Conservation (phyloP, 2,888 invertebrate species). For the Limenitis camilla region DNA sequence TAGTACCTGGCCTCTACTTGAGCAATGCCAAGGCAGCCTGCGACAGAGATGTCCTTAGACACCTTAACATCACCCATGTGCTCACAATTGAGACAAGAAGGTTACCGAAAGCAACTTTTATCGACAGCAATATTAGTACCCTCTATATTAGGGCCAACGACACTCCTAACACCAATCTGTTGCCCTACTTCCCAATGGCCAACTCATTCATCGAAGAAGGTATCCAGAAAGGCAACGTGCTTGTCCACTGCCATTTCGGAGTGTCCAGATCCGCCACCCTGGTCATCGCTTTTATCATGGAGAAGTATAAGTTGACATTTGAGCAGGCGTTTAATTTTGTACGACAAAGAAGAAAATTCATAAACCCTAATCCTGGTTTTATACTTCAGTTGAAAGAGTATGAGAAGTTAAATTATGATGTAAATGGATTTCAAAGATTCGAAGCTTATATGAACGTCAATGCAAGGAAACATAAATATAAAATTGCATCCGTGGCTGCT, state of each 20-base stretch:
- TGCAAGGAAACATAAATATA: constrained; percentile 56
- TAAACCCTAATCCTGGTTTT: constrained; percentile 96
- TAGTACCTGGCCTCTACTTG: constrained; percentile 56
- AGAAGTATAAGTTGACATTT: constrained; percentile 86
- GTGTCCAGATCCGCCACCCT: constrained; percentile 95
- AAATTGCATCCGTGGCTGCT: constrained; percentile 56
- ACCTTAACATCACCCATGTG: constrained; percentile 64
- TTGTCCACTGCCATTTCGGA: constrained; percentile 97
- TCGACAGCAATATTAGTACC: constrained; percentile 50
- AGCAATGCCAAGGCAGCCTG: constrained; percentile 63
- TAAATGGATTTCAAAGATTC: constrained; percentile 48
- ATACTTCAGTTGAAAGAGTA: constrained; percentile 90
- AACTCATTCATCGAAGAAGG: constrained; percentile 72
- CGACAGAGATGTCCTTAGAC: constrained; percentile 46
- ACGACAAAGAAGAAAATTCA: constrained; percentile 88
- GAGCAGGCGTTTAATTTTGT: constrained; percentile 92
- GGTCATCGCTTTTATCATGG: constrained; percentile 96
- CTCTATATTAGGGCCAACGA: constrained; percentile 69
- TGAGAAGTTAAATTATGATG: constrained; percentile 50
- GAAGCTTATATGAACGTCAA: constrained; percentile 59
- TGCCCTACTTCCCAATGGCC: constrained; percentile 68
- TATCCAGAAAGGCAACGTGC: constrained; percentile 78
- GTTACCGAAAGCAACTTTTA: constrained; percentile 54
- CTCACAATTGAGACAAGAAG: constrained; percentile 63
- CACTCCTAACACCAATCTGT: constrained; percentile 56